Conservation (phyloP, 2,113 vertebrate species). For the Xiphophorus couchianus region DNA sequence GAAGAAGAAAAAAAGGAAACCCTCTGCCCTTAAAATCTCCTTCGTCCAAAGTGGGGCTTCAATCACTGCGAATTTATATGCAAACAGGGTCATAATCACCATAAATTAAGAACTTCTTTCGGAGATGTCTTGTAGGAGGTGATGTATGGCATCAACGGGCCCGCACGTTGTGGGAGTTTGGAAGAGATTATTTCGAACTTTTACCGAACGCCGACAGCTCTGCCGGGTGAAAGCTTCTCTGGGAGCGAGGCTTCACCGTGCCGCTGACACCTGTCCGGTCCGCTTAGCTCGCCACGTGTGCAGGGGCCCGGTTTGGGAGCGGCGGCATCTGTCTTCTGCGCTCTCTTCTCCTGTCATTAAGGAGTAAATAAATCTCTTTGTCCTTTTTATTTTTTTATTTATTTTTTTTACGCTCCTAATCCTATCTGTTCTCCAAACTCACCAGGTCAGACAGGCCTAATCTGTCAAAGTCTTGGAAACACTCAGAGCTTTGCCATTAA, state of each 20-base stretch:
- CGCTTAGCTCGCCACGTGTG: slow-evolving; percentile 44
- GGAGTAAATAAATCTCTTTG: slow-evolving; percentile 42
- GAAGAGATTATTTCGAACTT: slow-evolving; percentile 54
- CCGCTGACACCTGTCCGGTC: slow-evolving; percentile 68
- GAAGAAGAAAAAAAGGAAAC: background rate
- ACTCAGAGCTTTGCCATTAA: slow-evolving; percentile 57
- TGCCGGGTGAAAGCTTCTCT: slow-evolving; percentile 40
- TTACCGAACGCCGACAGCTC: slow-evolving; percentile 46
- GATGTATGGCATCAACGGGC: slow-evolving; percentile 52
- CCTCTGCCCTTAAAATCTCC: slow-evolving; percentile 17
- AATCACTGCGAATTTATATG: slow-evolving; percentile 57
- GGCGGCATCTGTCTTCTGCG: slow-evolving; percentile 32
- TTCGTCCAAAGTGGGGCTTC: slow-evolving; percentile 46
- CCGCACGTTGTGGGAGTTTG: slow-evolving; percentile 44
- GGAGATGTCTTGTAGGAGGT: slow-evolving; percentile 45
- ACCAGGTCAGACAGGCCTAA: slow-evolving; percentile 44
- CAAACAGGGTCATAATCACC: slow-evolving; percentile 60
- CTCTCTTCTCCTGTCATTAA: slow-evolving; percentile 8
- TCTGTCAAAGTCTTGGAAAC: slow-evolving; percentile 64
- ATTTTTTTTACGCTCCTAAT: background rate
- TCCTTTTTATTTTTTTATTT: background rate
- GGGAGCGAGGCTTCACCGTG: slow-evolving; percentile 39
- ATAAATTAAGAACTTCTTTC: slow-evolving; percentile 55
- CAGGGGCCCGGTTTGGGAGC: slow-evolving; percentile 30
- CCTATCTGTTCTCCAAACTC: slow-evolving; percentile 17